Percentiles rank a stretch among this genome's conserved stretches.
Evolutionary conservation across 2,797 vertebrate species (phyloP).

Genomic region (Odontamblyopus rebecca): DNA sequence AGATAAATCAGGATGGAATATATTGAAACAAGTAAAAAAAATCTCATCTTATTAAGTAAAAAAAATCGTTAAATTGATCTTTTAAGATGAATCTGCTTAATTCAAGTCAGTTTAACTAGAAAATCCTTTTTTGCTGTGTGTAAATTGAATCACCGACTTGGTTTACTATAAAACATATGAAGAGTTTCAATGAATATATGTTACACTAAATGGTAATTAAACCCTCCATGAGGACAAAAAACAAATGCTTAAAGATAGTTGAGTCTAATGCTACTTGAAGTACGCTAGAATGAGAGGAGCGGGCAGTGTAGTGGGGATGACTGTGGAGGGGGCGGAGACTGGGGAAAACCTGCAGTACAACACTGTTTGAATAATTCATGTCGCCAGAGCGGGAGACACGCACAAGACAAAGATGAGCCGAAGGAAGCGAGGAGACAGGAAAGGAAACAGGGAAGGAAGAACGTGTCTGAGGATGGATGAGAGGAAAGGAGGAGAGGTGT

Average conservation of each 20-base stretch:
- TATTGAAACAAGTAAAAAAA: no score
- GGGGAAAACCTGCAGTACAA: conserved; percentile 75
- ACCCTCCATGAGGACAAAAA: conserved; percentile 5
- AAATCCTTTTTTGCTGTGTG: no score
- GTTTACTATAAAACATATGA: neutral
- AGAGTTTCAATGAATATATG: neutral
- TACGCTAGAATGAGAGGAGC: neutral
- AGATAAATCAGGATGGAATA: no score
- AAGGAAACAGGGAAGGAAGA: conserved; percentile 8
- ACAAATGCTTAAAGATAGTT: neutral
- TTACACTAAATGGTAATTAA: conserved; percentile 24
- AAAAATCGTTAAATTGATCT: no score
- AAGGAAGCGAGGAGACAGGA: conserved; percentile 36
- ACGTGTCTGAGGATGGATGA: conserved; percentile 18
- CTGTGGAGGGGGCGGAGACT: conserved; percentile 16
- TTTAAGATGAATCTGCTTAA: no score
- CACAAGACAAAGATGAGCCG: conserved; percentile 44
- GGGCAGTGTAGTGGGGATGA: conserved; percentile 33
- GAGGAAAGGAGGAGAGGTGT: conserved; percentile 7
- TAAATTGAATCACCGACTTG: no score
- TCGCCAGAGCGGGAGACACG: conserved; percentile 58
- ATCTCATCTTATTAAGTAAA: no score
- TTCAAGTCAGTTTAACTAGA: no score
- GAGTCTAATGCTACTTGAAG: conserved; percentile 15
- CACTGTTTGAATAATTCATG: conserved; percentile 78